Evolutionary conservation across 2,888 invertebrate species (phyloP), one percentile per base, ranked within the genome.

Genomic region (Elysia crispata): DNA sequence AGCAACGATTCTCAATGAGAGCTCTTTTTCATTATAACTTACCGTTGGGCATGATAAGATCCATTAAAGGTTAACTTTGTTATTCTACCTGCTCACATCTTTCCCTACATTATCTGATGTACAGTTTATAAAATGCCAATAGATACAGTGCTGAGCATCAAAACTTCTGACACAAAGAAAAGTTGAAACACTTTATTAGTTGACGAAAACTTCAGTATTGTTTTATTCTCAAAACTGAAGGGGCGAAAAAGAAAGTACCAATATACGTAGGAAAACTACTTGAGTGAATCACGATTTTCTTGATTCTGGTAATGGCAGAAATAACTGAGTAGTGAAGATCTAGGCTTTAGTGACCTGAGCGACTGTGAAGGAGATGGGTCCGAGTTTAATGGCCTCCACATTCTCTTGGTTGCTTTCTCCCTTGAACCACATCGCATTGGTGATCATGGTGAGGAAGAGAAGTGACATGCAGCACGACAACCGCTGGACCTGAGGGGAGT

Each of bases 281-380:
- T n/a, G n/a, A n/a, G n/a, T n/a, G n/a, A n/a, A n/a, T 15, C 54
- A 54, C 54, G 54, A 54, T 54, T 54, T 54, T 15, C 18, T 18
- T 15, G 18, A 54, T 54, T 13, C 15, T 13, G 13, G 54, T 15
- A 54, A 13, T 54, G 18, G 18, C 54, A 54, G 18, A 60, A 60
- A 5, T 60, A 60, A 60, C 13, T 3, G 15, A 60, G 3, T 13
- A n/a, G 25, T 15, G 5, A 23, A 6, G 13, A 15, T 60, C n/a
- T n/a, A 23, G 25, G 23, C 3, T 13, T 15, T 8, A 13, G 6
- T 64, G 54, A 83, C 83, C 87, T 93, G 92, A 79, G 92, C 91
- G 20, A 92, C 89, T 5, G 92, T 92, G 62, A 93, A 89, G n/a
- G 90, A 88, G 74, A 93, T 87, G 0, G 93, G 93, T 13, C 93